Evolutionary conservation across 2,888 invertebrate species (phyloP), one percentile per base, ranked within the genome.

Genomic region (Scrobipalpa costella): DNA sequence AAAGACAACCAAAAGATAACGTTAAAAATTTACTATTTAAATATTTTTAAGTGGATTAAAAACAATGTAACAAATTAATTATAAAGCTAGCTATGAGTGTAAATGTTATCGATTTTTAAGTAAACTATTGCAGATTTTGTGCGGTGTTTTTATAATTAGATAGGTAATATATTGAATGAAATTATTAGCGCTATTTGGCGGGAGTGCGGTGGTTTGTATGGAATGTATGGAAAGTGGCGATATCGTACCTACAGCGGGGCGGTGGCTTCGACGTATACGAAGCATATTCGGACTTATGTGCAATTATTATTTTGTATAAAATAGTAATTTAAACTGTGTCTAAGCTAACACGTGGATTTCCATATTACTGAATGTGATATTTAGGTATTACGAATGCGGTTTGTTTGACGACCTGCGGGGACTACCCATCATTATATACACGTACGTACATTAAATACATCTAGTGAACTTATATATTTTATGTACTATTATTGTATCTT

Each of bases 331-430:
- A 80, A 88, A 87, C 86, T 86, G 88, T 90, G 89, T 91, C 86
- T 90, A 88, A 88, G 88, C 86, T 87, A 87, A 87, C 89, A 90
- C 89, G 90, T 88, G 90, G 90, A 88, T 90, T 90, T 90, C 90
- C 89, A 90, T 92, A 88, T 88, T 92, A 91, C 89, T 91, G 87
- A 92, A 92, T 92, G 92, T 92, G 92, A 92, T 92, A 92, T 90
- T 90, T 92, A 92, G 92, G 85, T 88, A 86, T 88, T 91, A 90
- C 85, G 84, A 85, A 82, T 85, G 90, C 88, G 89, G 90, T 85
- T 86, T 81, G 86, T 78, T 79, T 75, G 82, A 79, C 76, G 77
- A 77, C 71, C 75, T 72, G 73, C 72, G 75, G 78, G 79, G 78
- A 71, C 75, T 69, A 71, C 73, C 78, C 76, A 73, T 76, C 76